A percentile compares a stretch with the other conserved stretches of the same genome.
phyloP scores from a whole-genome alignment of 2,113 vertebrate species.

The Cyphomyrus discorhynchus region DNA sequence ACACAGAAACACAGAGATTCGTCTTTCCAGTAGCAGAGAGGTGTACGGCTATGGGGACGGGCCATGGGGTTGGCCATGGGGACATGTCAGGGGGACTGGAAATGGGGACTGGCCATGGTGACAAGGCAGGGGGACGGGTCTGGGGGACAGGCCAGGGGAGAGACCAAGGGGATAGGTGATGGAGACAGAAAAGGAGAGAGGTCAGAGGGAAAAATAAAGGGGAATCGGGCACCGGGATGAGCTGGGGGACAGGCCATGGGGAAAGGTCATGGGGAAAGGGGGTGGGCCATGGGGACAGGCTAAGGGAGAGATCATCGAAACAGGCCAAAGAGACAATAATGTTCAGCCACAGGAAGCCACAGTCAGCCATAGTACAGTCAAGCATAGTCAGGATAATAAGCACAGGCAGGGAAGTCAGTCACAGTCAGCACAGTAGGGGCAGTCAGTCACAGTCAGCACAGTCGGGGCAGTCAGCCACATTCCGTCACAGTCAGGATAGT shows the following conservation, averaged over 20 bases:
- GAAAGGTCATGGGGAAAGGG: neutral
- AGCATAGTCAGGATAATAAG: too few species aligned
- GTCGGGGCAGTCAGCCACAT: too few species aligned
- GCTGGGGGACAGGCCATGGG: neutral
- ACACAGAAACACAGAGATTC: slow-evolving; percentile 6
- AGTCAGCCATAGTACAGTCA: neutral
- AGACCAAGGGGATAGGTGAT: too few species aligned
- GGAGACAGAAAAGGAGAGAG: too few species aligned
- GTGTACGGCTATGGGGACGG: neutral
- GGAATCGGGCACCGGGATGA: too few species aligned
- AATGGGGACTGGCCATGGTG: neutral
- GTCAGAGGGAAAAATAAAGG: too few species aligned
- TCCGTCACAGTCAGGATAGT: too few species aligned
- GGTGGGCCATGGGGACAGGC: neutral
- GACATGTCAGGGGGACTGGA: neutral
- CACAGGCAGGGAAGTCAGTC: too few species aligned
- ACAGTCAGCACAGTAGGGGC: too few species aligned
- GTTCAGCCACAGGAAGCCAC: neutral
- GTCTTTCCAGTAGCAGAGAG: neutral
- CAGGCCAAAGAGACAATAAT: neutral
- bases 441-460: too few species aligned
- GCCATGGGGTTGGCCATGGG: neutral
- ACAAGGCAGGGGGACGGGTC: too few species aligned
- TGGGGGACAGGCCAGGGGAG: neutral
- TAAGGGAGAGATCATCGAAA: neutral